Conservation (phyloP, 2,888 invertebrate species). For the Laspeyria flexula region DNA sequence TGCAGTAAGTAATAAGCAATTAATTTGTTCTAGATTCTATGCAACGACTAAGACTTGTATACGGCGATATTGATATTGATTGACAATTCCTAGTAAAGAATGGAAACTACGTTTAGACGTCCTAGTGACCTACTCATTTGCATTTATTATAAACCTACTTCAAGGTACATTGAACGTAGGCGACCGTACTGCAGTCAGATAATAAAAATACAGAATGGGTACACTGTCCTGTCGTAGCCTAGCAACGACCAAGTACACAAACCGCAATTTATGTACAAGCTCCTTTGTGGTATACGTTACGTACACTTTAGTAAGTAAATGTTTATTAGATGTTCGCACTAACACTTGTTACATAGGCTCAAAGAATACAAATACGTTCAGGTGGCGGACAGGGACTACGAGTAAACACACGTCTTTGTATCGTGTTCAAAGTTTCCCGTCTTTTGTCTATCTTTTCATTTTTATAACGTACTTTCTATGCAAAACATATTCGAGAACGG, state of each 20-base stretch:
- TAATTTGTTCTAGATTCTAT: no score
- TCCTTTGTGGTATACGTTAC: conserved; percentile 5
- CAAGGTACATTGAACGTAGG: conserved; percentile 19
- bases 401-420: conserved; percentile 19
- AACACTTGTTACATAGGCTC: not conserved
- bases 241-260: conserved; percentile 44
- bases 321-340: conserved; percentile 2
- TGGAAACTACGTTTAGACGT: not conserved
- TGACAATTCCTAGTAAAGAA: no score
- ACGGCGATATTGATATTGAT: no score
- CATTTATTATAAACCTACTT: conserved; percentile 14
- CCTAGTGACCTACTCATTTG: conserved; percentile 11
- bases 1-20: no score
- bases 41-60: no score
- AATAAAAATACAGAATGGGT: conserved; percentile 25
- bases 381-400: conserved; percentile 5
- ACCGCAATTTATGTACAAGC: conserved; percentile 20
- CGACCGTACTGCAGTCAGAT: conserved; percentile 32
- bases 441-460: conserved; percentile 24
- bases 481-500: conserved; percentile 12
- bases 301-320: not conserved
- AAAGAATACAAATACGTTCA: conserved; percentile 10
- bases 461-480: conserved; percentile 19
- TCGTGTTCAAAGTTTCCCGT: conserved; percentile 25
- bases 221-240: conserved; percentile 41